These are phyloP conservation scores for Actinia equina DNA, from an alignment of 64 coral and sea anemone species.

Conservation along the genomic window DNA sequence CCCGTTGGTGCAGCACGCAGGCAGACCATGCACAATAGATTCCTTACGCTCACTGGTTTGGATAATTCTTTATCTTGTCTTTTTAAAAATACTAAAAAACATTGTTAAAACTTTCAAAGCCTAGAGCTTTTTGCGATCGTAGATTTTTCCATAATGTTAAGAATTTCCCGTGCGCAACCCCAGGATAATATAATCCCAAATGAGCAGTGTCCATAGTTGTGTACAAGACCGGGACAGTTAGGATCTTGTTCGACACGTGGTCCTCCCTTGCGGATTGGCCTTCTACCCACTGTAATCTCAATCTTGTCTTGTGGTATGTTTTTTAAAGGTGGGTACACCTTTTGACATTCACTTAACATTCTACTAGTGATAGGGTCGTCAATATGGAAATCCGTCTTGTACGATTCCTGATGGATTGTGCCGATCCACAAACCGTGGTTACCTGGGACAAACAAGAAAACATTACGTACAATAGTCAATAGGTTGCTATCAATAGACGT, in stretches of 20 bases:
- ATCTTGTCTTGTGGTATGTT: constrained; percentile 6
- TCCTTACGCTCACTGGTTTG: too few relatives aligned
- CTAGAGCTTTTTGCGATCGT: not conserved
- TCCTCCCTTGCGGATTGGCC: constrained; percentile 9
- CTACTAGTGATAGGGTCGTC: not conserved
- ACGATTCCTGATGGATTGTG: not conserved
- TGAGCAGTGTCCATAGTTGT: constrained; percentile 19
- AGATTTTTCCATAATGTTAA: not conserved
- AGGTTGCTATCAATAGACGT: too few relatives aligned
- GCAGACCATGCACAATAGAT: too few relatives aligned
- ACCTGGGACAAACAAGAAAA: not conserved
- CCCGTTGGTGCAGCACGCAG: too few relatives aligned
- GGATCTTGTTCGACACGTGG: constrained; percentile 11
- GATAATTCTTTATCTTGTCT: too few relatives aligned
- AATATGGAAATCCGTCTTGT: constrained; percentile 7
- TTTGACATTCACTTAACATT: constrained; percentile 8
- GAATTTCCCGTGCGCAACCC: not conserved
- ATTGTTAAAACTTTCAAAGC: not conserved
- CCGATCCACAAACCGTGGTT: constrained; percentile 4
- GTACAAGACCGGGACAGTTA: not conserved
- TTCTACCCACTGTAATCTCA: not conserved
- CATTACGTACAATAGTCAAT: too few relatives aligned
- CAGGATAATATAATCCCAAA: not conserved
- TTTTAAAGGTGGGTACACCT: not conserved
- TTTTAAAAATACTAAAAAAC: too few relatives aligned